phyloP scores from a whole-genome alignment of 1,140 invertebrate genomes.

The Drosophila pseudoananassae region DNA sequence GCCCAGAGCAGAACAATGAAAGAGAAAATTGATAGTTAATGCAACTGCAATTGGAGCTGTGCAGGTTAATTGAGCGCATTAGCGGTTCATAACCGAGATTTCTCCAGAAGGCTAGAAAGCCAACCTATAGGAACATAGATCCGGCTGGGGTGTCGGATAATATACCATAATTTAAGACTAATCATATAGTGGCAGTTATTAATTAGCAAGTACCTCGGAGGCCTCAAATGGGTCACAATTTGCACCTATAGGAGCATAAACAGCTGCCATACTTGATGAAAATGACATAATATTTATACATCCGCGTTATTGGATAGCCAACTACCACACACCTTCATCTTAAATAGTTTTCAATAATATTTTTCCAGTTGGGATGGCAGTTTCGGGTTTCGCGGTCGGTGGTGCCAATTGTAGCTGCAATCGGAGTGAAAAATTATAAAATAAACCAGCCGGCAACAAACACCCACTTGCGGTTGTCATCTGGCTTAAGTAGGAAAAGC shows the following conservation, averaged over 20 bases:
- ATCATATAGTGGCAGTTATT: not conserved
- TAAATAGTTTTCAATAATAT: slow-evolving; percentile 25
- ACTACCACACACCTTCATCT: slow-evolving; percentile 4
- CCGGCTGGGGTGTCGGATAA: slow-evolving; percentile 6
- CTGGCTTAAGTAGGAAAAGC: slow-evolving; percentile 68
- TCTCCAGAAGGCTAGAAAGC: slow-evolving; percentile 17
- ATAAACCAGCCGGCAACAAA: slow-evolving; percentile 22
- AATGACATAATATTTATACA: slow-evolving; percentile 38
- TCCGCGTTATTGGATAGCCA: slow-evolving; percentile 29
- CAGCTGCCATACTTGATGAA: not conserved
- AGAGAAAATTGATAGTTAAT: slow-evolving; percentile 77
- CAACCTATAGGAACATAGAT: slow-evolving; percentile 20
- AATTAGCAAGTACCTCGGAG: not conserved
- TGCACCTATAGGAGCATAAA: not conserved
- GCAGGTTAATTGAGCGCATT: slow-evolving; percentile 75
- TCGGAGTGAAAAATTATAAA: slow-evolving; percentile 1
- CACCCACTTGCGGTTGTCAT: slow-evolving; percentile 76
- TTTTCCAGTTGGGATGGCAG: slow-evolving; percentile 24
- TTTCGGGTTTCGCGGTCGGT: slow-evolving; percentile 66
- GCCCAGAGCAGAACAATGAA: slow-evolving; percentile 68
- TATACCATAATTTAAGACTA: no score
- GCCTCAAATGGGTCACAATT: not conserved
- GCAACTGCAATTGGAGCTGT: slow-evolving; percentile 61
- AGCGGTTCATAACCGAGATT: slow-evolving; percentile 65
- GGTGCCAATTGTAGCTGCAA: slow-evolving; percentile 69